Evolutionary conservation across 2,888 invertebrate species (phyloP).

Genomic region (Agrilus biguttatus): DNA sequence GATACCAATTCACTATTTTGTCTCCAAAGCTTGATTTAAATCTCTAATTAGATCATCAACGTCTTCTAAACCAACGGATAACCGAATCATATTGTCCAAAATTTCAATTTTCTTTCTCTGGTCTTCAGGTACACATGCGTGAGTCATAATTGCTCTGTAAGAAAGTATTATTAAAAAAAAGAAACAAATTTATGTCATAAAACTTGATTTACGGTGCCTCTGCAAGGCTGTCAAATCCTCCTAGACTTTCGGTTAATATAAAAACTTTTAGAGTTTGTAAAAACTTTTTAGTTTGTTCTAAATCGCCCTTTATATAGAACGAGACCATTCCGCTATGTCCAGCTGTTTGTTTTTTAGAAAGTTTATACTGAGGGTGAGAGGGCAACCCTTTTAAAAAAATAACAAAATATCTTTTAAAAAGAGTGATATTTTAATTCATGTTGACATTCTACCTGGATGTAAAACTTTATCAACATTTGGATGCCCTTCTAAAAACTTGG

Average conservation of each 20-base stretch:
- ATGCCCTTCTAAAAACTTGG: slow-evolving; percentile 68
- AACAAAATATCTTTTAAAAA: not conserved
- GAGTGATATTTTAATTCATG: not conserved
- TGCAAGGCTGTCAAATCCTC: slow-evolving; percentile 88
- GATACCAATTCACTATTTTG: slow-evolving; percentile 2
- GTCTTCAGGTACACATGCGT: slow-evolving; percentile 73
- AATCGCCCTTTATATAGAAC: slow-evolving; percentile 68
- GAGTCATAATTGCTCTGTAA: slow-evolving; percentile 81
- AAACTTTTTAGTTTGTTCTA: slow-evolving; percentile 59
- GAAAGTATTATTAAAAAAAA: slow-evolving; percentile 6
- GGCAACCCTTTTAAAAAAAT: slow-evolving; percentile 42
- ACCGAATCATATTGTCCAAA: slow-evolving; percentile 66
- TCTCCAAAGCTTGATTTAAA: slow-evolving; percentile 64
- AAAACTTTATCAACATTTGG: slow-evolving; percentile 64
- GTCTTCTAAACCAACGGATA: slow-evolving; percentile 87
- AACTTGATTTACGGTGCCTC: slow-evolving; percentile 70
- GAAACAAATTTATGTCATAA: not conserved
- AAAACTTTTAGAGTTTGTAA: slow-evolving; percentile 65
- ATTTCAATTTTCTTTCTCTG: slow-evolving; percentile 63
- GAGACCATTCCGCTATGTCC: slow-evolving; percentile 89
- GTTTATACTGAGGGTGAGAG: slow-evolving; percentile 73
- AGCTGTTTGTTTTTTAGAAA: slow-evolving; percentile 64
- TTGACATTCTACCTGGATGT: slow-evolving; percentile 53
- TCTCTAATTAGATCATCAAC: slow-evolving; percentile 73
- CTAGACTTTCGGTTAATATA: slow-evolving; percentile 83